Evolutionary conservation across 1,140 invertebrate genomes (phyloP), one percentile per base, ranked within the genome.

Genomic region (Zaprionus gabonicus): DNA sequence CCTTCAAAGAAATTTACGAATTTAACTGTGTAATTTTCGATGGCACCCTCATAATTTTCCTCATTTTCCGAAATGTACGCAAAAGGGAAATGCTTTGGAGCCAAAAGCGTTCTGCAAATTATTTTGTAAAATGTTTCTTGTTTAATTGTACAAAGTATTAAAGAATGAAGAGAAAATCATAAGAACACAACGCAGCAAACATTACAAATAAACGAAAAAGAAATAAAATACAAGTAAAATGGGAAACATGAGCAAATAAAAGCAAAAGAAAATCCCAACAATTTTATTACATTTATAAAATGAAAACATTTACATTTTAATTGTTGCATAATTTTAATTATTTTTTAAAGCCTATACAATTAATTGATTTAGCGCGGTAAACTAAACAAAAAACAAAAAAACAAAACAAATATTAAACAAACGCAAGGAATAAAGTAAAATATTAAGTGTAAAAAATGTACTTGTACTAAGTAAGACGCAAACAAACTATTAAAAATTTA

Each of bases 231-330:
- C 59, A 67, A 62, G n/a, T 36, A 56, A 67, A 78, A 59, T 36
- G 66, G 77, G 55, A 80, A 80, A 20, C 64, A 80, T 72, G 59
- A 86, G 80, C 79, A 85, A 81, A 66, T 31, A 78, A 85, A 86
- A 82, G 72, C 65, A 64, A 58, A 46, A 44, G 27, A 76, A 88
- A 76, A 88, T 88, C 85, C 85, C 84, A 83, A 88, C 84, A 88
- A 90, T 90, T 90, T 90, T 90, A 90, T 90, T 90, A 90, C 85
- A 90, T 90, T 90, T 90, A 90, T 90, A 90, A 90, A 90, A 90
- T 90, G 85, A 90, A 90, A 82, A 90, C 81, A 90, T 80, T 90
- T 90, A 90, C 79, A 90, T 90, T 90, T 90, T 90, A 90, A 90
- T 90, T 90, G 85, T 90, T 90, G 85, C 85, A 90, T 90, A 90